Base-by-base conservation (phyloP, 1,140 invertebrate genomes). In the Vanessa tameamea region DNA sequence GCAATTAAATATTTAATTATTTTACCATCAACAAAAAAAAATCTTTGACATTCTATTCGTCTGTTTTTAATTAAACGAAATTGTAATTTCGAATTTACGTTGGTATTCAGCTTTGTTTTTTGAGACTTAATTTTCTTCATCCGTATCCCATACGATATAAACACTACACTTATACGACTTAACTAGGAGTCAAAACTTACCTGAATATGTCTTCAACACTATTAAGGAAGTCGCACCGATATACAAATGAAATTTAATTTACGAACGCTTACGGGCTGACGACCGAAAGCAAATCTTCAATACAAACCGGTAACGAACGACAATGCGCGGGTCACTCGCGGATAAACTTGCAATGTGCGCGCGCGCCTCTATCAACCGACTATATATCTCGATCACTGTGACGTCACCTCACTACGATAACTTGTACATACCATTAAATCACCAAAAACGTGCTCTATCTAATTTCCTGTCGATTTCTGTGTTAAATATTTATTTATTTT, bases 321-420 rank as follows among this genome's bases (percentile, higher is more conserved):
- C 78, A 78, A 67, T 73, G 79, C 82, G 73, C 82, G 71, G 84
- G 79, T 79, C 80, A 82, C 79, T 84, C 76, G 73, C 74, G 67
- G 69, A 69, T 79, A 71, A 73, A 84, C 82, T 82, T 76, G 78
- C 81, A 89, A 82, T 87, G 83, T 83, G 81, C 87, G 84, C 87
- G 87, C 85, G 86, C 85, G 84, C 80, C 61, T 50, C 78, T 69
- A 65, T 77, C 80, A 47, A 67, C 76, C 77, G 70, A 65, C 73
- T 87, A 87, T 89, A 87, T 89, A 89, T 87, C 79, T 79, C 78
- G 57, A 70, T 72, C 64, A 72, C 66, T 69, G 75, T 85, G 83
- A 89, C 87, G 87, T 89, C 87, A 89, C 80, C 7, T 16, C 64
- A 20, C 66, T 43, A 64, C 66, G 67, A 69, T 73, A 74, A 69